A percentile compares a stretch with the other conserved stretches of the same genome.
These are phyloP conservation scores for Pteronotus mesoamericanus DNA, from an alignment of 2,797 vertebrate species.

Conservation along the genomic window DNA sequence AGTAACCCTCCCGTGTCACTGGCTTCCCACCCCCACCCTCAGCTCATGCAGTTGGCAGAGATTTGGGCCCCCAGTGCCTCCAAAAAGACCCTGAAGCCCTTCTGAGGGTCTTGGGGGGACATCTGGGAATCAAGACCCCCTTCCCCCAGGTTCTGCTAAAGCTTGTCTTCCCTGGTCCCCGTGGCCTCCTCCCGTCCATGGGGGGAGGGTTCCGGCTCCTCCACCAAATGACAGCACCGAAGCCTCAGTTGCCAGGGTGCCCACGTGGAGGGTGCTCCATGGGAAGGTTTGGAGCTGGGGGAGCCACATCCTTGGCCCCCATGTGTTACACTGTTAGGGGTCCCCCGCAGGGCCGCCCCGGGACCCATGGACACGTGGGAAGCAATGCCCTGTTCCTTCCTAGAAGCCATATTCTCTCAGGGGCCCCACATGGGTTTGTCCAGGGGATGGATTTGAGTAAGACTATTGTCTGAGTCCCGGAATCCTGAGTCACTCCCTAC, in stretches of 20 bases:
- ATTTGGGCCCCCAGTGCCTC: background rate
- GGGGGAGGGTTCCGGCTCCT: background rate
- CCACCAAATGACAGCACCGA: accelerated
- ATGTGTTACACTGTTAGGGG: background rate
- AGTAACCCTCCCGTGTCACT: background rate
- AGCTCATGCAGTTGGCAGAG: background rate
- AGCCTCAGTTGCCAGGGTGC: background rate
- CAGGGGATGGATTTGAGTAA: background rate
- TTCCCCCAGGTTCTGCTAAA: too few relatives aligned
- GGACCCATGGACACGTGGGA: accelerated
- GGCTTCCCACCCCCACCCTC: background rate
- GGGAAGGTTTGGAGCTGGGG: background rate
- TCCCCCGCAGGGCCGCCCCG: background rate
- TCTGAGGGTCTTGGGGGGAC: background rate
- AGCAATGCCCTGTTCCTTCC: background rate
- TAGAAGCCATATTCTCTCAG: background rate
- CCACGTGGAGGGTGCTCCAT: accelerated
- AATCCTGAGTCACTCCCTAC: background rate
- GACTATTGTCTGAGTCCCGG: background rate
- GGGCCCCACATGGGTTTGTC: background rate
- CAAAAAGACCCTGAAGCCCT: background rate
- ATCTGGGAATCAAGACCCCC: background rate
- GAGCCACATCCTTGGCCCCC: background rate
- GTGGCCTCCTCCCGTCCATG: accelerated
- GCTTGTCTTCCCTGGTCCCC: too few relatives aligned